Percentiles rank a stretch among this genome's conserved stretches.
Conservation (phyloP, 1,140 invertebrate species). For the Dermatophagoides farinae region DNA sequence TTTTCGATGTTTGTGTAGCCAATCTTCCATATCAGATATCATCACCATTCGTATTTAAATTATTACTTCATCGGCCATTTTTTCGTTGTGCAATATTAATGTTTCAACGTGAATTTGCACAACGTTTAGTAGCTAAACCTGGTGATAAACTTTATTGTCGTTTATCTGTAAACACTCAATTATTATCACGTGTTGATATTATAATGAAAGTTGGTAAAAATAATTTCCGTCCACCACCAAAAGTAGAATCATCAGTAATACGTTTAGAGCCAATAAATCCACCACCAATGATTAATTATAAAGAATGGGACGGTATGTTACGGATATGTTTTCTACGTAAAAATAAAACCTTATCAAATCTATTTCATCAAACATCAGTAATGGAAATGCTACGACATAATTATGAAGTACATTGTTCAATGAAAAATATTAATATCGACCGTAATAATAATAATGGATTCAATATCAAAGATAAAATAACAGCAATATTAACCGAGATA, state of each 20-base stretch:
- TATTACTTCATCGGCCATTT: conserved; percentile 62
- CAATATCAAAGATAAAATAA: conserved; percentile 62
- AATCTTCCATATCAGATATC: conserved; percentile 97
- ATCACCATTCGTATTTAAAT: conserved; percentile 89
- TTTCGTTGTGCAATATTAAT: conserved; percentile 85
- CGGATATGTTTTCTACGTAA: conserved; percentile 84
- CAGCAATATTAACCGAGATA: conserved; percentile 42
- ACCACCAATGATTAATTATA: conserved; percentile 82
- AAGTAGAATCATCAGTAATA: conserved; percentile 96
- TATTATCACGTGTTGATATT: conserved; percentile 82
- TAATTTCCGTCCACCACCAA: conserved; percentile 93
- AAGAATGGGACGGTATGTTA: conserved; percentile 92
- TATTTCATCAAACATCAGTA: conserved; percentile 64
- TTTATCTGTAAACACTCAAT: conserved; percentile 85
- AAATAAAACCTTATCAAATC: conserved; percentile 71
- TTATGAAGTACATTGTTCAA: conserved; percentile 63
- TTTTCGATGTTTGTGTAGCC: conserved; percentile 98
- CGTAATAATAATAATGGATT: conserved; percentile 36
- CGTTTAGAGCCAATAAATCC: conserved; percentile 90
- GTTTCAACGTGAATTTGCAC: conserved; percentile 98
- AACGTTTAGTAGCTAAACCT: conserved; percentile 83
- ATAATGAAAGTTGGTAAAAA: conserved; percentile 97
- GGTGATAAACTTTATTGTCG: conserved; percentile 95
- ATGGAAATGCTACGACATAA: conserved; percentile 71
- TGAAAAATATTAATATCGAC: conserved; percentile 59